Conservation (phyloP, 2,113 vertebrate species). For the Lichenostomus cassidix region DNA sequence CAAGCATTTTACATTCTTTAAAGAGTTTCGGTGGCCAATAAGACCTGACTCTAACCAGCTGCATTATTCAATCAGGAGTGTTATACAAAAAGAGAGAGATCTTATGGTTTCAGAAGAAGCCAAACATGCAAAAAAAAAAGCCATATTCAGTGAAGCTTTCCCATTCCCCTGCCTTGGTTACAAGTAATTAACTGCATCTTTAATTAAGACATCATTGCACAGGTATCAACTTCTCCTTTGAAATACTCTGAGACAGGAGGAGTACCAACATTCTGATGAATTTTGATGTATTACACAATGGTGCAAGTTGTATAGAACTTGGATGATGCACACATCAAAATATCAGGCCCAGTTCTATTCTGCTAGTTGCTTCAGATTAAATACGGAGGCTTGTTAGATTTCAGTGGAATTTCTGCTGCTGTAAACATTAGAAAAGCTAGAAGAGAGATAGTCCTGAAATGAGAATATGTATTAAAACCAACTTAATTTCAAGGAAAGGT, state of each 20-base stretch:
- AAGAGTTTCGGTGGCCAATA: not conserved
- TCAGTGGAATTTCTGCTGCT: not conserved
- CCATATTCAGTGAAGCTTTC: not conserved
- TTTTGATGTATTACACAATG: not conserved
- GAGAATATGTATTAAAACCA: not conserved
- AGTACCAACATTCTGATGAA: not conserved
- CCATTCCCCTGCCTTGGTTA: not conserved
- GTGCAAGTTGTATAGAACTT: not conserved
- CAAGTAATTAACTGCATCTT: not conserved
- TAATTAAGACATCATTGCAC: not conserved
- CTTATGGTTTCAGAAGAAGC: not conserved
- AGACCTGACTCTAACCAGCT: not conserved
- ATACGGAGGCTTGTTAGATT: not conserved
- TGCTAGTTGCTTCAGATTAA: not conserved
- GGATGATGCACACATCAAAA: not conserved
- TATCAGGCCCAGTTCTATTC: not conserved
- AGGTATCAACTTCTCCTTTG: not conserved
- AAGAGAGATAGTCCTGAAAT: not conserved
- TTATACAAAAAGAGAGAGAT: not conserved
- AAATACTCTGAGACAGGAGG: not conserved
- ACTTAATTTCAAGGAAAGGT: not conserved
- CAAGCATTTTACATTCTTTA: not conserved
- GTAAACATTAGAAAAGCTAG: not conserved
- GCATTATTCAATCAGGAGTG: not conserved
- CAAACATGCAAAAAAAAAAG: not conserved